phyloP scores from a whole-genome alignment of 2,797 vertebrate genomes.

The Pyrrhura leucotis region DNA sequence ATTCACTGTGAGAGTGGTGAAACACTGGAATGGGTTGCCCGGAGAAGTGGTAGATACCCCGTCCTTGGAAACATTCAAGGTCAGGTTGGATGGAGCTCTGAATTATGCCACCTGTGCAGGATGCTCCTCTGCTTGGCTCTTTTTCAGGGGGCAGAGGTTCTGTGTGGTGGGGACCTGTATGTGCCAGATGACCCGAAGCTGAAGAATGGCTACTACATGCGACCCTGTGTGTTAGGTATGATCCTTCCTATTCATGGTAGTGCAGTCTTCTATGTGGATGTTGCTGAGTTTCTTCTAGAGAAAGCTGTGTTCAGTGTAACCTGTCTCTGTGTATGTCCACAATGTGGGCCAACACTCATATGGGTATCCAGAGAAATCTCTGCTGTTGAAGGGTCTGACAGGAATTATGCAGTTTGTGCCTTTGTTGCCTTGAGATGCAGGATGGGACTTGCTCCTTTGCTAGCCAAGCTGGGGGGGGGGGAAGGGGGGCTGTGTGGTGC shows the following conservation, averaged over 20 bases:
- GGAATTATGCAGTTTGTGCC: background rate
- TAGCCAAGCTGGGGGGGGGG: fast-evolving
- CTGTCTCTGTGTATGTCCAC: background rate
- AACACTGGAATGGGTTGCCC: background rate
- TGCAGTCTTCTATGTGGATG: fast-evolving
- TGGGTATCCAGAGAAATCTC: background rate
- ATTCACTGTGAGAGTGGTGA: background rate
- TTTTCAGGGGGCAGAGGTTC: slow-evolving; percentile 87
- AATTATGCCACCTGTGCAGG: background rate
- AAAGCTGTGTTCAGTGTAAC: background rate
- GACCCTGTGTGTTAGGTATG: slow-evolving; percentile 90
- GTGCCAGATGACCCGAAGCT: slow-evolving; percentile 88
- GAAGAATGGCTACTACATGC: slow-evolving; percentile 90
- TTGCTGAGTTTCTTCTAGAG: background rate
- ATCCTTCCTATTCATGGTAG: background rate
- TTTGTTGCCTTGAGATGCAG: background rate
- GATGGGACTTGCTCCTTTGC: background rate
- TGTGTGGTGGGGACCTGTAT: slow-evolving; percentile 88
- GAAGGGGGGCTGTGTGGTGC: background rate
- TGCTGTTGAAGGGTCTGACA: background rate
- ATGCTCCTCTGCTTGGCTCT: background rate
- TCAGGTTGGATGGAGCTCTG: background rate
- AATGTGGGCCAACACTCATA: background rate
- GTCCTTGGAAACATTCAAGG: background rate
- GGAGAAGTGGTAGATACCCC: background rate